A percentile compares a stretch with the other conserved stretches of the same genome.
Evolutionary conservation across 30 jellyfish, hydroid and myxozoan species (phyloP).

Genomic region (Pelagia noctiluca): DNA sequence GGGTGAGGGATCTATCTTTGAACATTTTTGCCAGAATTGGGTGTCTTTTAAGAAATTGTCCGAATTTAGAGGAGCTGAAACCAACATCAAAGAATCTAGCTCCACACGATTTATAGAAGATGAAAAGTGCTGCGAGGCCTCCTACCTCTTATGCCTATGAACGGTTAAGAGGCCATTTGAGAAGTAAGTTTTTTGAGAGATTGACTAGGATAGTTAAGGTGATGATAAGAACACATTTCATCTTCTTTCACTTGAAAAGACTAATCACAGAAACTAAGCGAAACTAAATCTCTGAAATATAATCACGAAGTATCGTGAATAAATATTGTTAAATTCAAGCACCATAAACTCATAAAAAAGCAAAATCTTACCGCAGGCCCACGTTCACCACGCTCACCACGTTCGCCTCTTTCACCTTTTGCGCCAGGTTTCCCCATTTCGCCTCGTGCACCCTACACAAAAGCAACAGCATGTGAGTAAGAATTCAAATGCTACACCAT

Average conservation of each 20-base stretch:
- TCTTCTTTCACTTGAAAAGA: not conserved
- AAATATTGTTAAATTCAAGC: not conserved
- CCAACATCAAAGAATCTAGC: too few species aligned
- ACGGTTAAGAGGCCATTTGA: too few species aligned
- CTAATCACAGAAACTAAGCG: too few species aligned
- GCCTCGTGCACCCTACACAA: not conserved
- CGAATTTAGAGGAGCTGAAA: too few species aligned
- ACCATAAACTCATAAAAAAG: not conserved
- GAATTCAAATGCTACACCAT: not conserved
- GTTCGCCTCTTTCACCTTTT: constrained; percentile 36
- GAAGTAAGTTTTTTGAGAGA: too few species aligned
- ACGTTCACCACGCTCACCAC: constrained; percentile 40
- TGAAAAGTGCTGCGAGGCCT: too few species aligned
- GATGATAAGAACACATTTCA: not conserved
- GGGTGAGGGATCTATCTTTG: too few species aligned
- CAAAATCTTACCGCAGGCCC: constrained; percentile 6
- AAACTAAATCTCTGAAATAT: too few species aligned
- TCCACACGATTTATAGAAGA: too few species aligned
- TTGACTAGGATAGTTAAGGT: not conserved
- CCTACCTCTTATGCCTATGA: too few species aligned
- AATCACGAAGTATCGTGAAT: not conserved
- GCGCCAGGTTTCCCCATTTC: constrained; percentile 48
- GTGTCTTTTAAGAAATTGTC: too few species aligned
- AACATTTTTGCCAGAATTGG: too few species aligned
- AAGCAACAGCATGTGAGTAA: not conserved